A percentile compares a stretch with the other conserved stretches of the same genome.
phyloP scores from a whole-genome alignment of 2,113 vertebrate species.

The Syngnathus floridae region DNA sequence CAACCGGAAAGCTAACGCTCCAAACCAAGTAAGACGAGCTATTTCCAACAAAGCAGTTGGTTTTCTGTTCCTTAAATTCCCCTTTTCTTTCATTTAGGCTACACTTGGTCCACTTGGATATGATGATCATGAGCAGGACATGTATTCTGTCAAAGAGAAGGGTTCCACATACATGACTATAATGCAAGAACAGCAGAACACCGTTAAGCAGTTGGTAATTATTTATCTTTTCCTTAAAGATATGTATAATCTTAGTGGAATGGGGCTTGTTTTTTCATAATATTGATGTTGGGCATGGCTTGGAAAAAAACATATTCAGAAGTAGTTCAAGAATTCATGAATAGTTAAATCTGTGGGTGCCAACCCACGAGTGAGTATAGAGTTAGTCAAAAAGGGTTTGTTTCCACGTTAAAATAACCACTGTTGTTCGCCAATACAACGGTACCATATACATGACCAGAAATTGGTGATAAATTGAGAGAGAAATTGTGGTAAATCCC shows the following conservation, averaged over 20 bases:
- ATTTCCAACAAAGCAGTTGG: neutral
- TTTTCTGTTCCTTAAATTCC: neutral
- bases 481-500: no score
- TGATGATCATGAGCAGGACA: constrained; percentile 58
- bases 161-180: constrained; percentile 51
- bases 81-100: constrained; percentile 39
- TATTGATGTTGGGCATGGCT: no score
- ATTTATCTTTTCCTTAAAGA: neutral
- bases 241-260: neutral
- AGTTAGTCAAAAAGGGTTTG: no score
- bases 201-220: constrained; percentile 76
- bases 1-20: constrained; percentile 73
- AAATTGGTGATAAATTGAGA: no score
- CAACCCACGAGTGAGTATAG: no score
- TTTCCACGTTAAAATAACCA: no score
- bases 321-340: no score
- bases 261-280: neutral
- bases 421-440: no score
- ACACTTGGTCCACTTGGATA: constrained; percentile 55
- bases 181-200: constrained; percentile 74
- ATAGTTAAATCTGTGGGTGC: no score
- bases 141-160: constrained; percentile 47
- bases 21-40: constrained; percentile 52
- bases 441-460: no score
- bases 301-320: no score